Evolutionary conservation across 1,140 invertebrate genomes (phyloP).

Genomic region (Pararge aegeria): DNA sequence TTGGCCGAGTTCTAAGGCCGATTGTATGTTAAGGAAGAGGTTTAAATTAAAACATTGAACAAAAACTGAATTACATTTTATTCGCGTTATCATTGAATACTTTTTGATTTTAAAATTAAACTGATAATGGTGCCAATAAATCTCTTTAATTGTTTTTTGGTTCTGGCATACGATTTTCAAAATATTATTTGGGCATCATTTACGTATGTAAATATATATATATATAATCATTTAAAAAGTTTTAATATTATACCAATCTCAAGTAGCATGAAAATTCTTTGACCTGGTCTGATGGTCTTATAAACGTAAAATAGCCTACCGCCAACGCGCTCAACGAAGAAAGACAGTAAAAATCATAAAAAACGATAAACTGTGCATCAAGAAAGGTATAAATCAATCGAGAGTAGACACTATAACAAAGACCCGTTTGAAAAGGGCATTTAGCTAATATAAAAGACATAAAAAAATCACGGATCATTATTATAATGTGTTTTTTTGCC

Average conservation of each 20-base stretch:
- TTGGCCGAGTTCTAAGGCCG: neutral
- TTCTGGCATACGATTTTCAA: no score
- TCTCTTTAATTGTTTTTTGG: no score
- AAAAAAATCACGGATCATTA: neutral
- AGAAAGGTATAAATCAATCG: conserved; percentile 7
- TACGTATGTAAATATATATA: no score
- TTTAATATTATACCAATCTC: no score
- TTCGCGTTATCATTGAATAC: neutral
- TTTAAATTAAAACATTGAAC: conserved; percentile 5
- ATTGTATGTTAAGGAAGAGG: conserved; percentile 13
- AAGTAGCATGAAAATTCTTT: no score
- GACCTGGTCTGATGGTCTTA: no score
- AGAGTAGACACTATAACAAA: conserved; percentile 2
- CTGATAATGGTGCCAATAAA: no score
- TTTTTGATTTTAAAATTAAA: neutral
- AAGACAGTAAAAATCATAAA: conserved; percentile 1
- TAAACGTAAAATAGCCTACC: conserved; percentile 4
- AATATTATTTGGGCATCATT: no score
- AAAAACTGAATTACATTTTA: conserved; percentile 7
- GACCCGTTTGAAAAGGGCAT: conserved; percentile 10
- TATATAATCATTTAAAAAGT: no score
- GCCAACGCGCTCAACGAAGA: conserved; percentile 3
- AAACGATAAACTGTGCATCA: neutral
- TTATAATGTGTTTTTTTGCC: neutral
- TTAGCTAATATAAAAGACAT: conserved; percentile 15